These are phyloP conservation scores for Phaethornis superciliosus DNA, from an alignment of 2,113 vertebrate species.

Conservation along the genomic window DNA sequence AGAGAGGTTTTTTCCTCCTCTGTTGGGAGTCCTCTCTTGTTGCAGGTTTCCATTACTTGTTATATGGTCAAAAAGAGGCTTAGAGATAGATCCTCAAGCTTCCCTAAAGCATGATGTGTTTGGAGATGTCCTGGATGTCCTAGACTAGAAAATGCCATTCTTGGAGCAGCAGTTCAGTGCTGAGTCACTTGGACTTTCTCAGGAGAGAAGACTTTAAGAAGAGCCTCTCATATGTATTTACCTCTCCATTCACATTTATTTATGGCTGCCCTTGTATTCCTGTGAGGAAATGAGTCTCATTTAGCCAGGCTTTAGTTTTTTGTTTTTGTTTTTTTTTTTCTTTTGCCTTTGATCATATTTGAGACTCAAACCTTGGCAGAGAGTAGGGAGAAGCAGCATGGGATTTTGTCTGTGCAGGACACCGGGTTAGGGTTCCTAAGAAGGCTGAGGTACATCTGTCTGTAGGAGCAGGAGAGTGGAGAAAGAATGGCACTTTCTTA, in stretches of 20 bases:
- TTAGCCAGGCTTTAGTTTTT: background rate
- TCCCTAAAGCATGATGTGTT: background rate
- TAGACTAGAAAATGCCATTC: background rate
- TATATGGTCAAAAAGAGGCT: background rate
- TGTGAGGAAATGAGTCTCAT: background rate
- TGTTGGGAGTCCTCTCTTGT: background rate
- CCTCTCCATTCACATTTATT: background rate
- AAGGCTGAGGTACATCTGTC: background rate
- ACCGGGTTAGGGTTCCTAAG: too few species aligned
- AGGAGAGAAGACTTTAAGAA: background rate
- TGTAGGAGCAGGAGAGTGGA: rapidly evolving
- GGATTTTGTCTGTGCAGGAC: background rate
- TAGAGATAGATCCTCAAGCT: background rate
- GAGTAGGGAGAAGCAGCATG: rapidly evolving
- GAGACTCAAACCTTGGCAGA: background rate
- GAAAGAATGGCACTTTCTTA: constrained; percentile 30
- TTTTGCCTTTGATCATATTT: background rate
- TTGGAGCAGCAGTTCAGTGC: background rate
- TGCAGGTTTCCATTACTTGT: background rate
- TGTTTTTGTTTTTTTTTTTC: background rate
- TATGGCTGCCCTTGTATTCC: background rate
- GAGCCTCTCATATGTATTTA: background rate
- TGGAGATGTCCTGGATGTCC: background rate
- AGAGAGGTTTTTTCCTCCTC: background rate
- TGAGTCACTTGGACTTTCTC: background rate